Base-by-base conservation (phyloP, 2,888 invertebrate genomes). In the Pollenia labialis region DNA sequence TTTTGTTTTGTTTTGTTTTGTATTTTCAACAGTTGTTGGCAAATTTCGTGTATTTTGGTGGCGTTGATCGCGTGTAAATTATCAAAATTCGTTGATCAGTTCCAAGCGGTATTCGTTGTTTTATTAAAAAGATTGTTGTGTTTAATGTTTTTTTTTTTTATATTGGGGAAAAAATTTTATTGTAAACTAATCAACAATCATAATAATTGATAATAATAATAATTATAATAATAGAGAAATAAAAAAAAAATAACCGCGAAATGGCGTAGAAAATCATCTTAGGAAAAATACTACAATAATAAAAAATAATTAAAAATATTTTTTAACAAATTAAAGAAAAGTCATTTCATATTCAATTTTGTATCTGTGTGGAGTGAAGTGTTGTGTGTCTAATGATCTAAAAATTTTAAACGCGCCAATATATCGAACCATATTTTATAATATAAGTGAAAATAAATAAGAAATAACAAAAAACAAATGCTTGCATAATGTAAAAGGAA, bases 41-140 rank as follows among this genome's bases (percentile, higher is more conserved):
- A 1, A 66, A 84, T 81, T 66, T 84, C 75, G 72, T 72, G 80
- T 56, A 72, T 86, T 32, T 32, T 71, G 72, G 52, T 71, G 80
- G 79, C 81, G 72, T 68, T 72, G 86, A 87, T 87, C 87, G 87
- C 84, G 87, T 87, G 87, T 60, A 77, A 81, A 87, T 84, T 84
- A 87, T 87, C 87, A 72, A 71, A 87, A 84, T 68, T 86, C 69
- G 77, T 79, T 79, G 77, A 85, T 85, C 74, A 69, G 68, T 62
- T 32, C 76, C 48, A 50, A 58, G 76, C 81, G 76, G 74, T 18
- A 60, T 18, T 44, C 14, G 74, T 50, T 48, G 16, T 81, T n/a
- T 48, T 54, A 68, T 7, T 18, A 50, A 40, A 14, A 40, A 14
- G 50, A 68, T 68, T 50, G 16, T 60, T 46, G n/a, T 64, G 10